Evolutionary conservation across 2,113 vertebrate genomes (phyloP).

Genomic region (Myanophis thanlyinensis): DNA sequence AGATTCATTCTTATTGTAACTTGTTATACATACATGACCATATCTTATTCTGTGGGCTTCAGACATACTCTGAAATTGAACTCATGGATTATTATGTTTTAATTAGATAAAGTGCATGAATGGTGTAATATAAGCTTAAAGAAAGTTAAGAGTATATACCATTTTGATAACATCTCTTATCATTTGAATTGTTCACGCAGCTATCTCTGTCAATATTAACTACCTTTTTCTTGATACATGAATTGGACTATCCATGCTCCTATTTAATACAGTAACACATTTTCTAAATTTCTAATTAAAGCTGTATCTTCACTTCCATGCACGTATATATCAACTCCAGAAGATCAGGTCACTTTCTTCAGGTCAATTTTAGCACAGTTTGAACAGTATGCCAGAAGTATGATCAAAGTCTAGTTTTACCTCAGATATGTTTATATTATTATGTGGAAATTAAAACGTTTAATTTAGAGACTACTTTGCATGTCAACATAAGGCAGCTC

Average conservation of each 20-base stretch:
- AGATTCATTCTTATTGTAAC: neutral
- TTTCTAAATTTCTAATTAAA: neutral
- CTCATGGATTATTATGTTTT: neutral
- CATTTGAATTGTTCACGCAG: neutral
- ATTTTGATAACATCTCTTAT: neutral
- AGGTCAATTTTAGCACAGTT: neutral
- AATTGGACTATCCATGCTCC: neutral
- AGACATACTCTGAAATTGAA: neutral
- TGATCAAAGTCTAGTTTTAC: too few relatives aligned
- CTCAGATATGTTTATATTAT: neutral
- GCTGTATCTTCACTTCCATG: neutral
- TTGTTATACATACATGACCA: neutral
- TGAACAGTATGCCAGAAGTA: too few relatives aligned
- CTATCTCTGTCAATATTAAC: neutral
- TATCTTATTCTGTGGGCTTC: neutral
- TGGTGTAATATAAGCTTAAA: neutral
- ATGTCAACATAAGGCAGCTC: neutral
- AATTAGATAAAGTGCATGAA: neutral
- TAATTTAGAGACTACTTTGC: neutral
- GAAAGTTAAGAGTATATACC: neutral
- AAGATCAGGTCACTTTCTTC: neutral
- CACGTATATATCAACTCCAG: neutral
- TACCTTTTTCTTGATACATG: neutral
- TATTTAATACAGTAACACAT: neutral
- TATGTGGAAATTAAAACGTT: neutral